Evolutionary conservation across 2,888 invertebrate genomes (phyloP).

Genomic region (Serrognathus titanus): DNA sequence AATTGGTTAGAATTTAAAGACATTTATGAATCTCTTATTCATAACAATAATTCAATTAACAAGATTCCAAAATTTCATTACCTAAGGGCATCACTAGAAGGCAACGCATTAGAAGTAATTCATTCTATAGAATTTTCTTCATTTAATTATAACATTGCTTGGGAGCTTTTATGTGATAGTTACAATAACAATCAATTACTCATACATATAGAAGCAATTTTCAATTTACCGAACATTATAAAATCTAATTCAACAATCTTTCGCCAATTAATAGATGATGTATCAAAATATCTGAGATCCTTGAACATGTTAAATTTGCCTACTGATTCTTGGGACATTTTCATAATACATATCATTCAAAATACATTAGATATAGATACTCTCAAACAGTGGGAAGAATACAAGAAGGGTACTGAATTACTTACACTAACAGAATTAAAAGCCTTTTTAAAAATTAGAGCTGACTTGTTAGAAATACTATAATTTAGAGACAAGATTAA

Average conservation of each 20-base stretch:
- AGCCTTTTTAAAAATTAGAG: not conserved
- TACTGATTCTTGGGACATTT: slow-evolving; percentile 4
- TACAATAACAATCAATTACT: too few relatives aligned
- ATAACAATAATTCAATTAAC: not conserved
- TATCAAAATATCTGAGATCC: too few relatives aligned
- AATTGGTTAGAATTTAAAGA: not conserved
- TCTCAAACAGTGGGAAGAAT: slow-evolving; percentile 1
- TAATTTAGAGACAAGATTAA: too few relatives aligned
- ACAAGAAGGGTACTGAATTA: not conserved
- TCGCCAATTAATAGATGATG: too few relatives aligned
- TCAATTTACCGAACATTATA: too few relatives aligned
- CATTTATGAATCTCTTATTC: not conserved
- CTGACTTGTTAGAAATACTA: too few relatives aligned
- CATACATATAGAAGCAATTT: too few relatives aligned
- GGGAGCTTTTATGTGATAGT: too few relatives aligned
- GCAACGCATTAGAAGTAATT: not conserved
- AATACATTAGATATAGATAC: not conserved
- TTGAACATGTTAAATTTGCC: not conserved
- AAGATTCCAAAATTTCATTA: not conserved
- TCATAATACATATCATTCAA: not conserved
- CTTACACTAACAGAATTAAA: not conserved
- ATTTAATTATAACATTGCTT: too few relatives aligned
- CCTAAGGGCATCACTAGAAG: not conserved
- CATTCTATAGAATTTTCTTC: too few relatives aligned
- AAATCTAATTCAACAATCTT: too few relatives aligned